phyloP scores from a whole-genome alignment of 2,113 vertebrate genomes.

The Leucosticte australis region DNA sequence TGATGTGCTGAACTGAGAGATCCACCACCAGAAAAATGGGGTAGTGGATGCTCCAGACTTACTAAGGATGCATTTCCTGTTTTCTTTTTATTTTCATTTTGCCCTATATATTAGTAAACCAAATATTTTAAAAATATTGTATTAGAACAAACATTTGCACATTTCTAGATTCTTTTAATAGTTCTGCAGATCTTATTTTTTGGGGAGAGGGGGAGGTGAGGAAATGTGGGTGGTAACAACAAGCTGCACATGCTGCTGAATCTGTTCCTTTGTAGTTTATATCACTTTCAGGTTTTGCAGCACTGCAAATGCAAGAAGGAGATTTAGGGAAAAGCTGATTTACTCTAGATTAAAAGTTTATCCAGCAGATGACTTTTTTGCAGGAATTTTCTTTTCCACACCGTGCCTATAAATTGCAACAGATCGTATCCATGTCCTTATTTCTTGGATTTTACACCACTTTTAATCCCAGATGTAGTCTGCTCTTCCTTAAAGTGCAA shows the following conservation, averaged over 20 bases:
- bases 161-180: not conserved
- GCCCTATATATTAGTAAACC: not conserved
- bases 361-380: not conserved
- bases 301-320: not conserved
- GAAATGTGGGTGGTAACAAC: not conserved
- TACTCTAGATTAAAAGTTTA: not conserved
- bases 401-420: not conserved
- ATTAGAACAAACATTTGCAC: not conserved
- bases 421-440: fast-evolving
- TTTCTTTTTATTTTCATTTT: not conserved
- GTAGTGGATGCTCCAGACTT: not conserved
- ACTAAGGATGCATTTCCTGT: not conserved
- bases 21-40: not conserved
- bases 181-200: not conserved
- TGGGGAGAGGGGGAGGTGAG: not conserved
- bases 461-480: not conserved
- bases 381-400: not conserved
- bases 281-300: not conserved
- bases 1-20: not conserved
- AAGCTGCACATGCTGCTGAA: not conserved
- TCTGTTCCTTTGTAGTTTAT: not conserved
- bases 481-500: not conserved
- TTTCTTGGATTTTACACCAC: not conserved
- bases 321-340: not conserved
- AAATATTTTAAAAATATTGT: not conserved